phyloP scores from a whole-genome alignment of 2,888 invertebrate species.

The Pachymerium ferrugineum region DNA sequence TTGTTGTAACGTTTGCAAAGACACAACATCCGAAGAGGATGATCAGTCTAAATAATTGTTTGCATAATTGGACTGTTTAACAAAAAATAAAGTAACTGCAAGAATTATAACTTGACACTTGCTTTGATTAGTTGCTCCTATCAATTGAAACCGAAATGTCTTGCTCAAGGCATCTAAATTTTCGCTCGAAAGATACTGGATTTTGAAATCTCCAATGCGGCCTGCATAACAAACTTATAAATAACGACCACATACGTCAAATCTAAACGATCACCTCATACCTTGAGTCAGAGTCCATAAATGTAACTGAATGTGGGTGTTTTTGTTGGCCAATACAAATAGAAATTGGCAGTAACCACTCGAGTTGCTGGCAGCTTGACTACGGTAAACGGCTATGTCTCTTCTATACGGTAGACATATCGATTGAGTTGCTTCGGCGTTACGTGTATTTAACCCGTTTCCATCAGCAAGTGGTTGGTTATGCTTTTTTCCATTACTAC shows the following conservation, averaged over 20 bases:
- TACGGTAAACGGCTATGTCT: conserved; percentile 2
- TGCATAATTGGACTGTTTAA: too few species aligned
- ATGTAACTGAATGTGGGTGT: neutral
- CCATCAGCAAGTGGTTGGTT: neutral
- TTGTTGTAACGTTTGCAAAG: too few species aligned
- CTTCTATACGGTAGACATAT: neutral
- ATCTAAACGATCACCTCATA: neutral
- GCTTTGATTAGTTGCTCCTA: neutral
- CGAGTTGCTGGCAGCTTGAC: conserved; percentile 17
- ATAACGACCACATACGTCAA: neutral
- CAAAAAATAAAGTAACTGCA: too few species aligned
- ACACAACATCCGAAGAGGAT: too few species aligned
- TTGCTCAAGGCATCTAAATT: neutral
- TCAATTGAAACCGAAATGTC: conserved; percentile 5
- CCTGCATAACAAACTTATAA: neutral
- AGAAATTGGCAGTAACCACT: conserved; percentile 23
- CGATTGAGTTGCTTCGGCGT: neutral
- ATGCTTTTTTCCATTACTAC: neutral
- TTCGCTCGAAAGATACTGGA: conserved; percentile 5
- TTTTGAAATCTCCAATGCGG: neutral
- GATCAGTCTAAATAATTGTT: too few species aligned
- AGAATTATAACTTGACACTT: too few species aligned
- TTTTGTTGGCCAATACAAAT: conserved; percentile 22
- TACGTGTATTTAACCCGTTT: neutral
- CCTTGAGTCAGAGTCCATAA: conserved; percentile 14